phyloP scores from a whole-genome alignment of 2,797 vertebrate genomes.

The Myripristis jacobus region DNA sequence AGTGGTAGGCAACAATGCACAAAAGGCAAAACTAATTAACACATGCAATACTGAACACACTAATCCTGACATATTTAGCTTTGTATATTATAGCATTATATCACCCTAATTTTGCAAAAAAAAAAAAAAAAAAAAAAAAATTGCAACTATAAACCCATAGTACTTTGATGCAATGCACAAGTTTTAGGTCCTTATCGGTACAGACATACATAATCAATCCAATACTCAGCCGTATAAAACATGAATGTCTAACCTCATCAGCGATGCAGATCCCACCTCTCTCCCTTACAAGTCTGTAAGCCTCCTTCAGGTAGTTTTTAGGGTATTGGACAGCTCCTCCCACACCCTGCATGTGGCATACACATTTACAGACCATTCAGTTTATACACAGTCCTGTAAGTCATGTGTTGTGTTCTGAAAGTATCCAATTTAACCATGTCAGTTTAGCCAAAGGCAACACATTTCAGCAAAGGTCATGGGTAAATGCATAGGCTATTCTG shows the following conservation, averaged over 20 bases:
- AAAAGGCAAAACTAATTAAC: no score
- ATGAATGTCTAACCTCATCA: slow-evolving; percentile 87
- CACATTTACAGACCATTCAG: slow-evolving; percentile 14
- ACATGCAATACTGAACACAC: no score
- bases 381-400: slow-evolving; percentile 5
- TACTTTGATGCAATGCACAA: not conserved
- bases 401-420: not conserved
- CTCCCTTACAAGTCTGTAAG: slow-evolving; percentile 87
- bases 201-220: not conserved
- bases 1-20: no score
- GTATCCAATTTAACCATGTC: no score
- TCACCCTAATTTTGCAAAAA: not conserved
- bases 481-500: no score
- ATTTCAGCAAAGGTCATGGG: no score
- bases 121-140: no score
- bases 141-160: no score
- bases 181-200: not conserved
- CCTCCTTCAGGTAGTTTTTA: slow-evolving; percentile 90
- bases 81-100: not conserved
- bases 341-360: slow-evolving; percentile 82
- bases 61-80: no score
- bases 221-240: not conserved
- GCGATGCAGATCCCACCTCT: slow-evolving; percentile 91
- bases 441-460: no score
- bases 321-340: slow-evolving; percentile 94